Percentiles rank a stretch among this genome's conserved stretches.
These are phyloP conservation scores for Nixonia krombeini DNA, from an alignment of 1,140 invertebrate genomes.

Conservation along the genomic window DNA sequence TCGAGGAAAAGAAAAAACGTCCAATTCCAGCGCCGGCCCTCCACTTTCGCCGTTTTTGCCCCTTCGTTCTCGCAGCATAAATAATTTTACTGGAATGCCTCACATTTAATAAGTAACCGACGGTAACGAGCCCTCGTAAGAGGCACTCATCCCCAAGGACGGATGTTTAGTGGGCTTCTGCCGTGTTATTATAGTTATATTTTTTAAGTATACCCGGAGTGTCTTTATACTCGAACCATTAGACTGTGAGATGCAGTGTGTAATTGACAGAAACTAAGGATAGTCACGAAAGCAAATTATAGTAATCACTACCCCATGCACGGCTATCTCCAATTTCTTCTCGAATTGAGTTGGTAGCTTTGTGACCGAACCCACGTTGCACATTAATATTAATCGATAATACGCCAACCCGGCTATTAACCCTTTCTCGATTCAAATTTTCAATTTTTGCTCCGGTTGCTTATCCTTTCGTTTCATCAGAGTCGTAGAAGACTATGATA, in stretches of 20 bases:
- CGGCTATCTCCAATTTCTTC: conserved; percentile 44
- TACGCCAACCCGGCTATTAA: conserved; percentile 23
- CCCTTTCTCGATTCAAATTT: conserved; percentile 26
- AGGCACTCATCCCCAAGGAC: conserved; percentile 45
- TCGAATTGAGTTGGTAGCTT: conserved; percentile 49
- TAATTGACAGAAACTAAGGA: conserved; percentile 51
- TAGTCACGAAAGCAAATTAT: conserved; percentile 48
- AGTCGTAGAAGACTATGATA: too few relatives aligned
- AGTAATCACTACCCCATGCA: conserved; percentile 43
- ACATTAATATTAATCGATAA: conserved; percentile 44
- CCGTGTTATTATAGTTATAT: conserved; percentile 48
- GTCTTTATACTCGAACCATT: conserved; percentile 44
- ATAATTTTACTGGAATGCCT: conserved; percentile 41
- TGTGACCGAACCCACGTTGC: conserved; percentile 30
- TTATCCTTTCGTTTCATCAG: too few relatives aligned
- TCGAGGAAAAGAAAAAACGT: conserved; percentile 16
- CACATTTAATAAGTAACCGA: conserved; percentile 47
- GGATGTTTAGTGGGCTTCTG: conserved; percentile 46
- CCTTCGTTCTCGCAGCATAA: conserved; percentile 37
- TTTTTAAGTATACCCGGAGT: conserved; percentile 43
- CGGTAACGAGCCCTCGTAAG: conserved; percentile 42
- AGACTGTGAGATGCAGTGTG: conserved; percentile 43
- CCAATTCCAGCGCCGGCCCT: conserved; percentile 11
- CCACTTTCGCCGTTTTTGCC: conserved; percentile 18
- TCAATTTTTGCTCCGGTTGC: conserved; percentile 30